Evolutionary conservation across 2,113 vertebrate genomes (phyloP), one percentile per base, ranked within the genome.

Genomic region (Boulengeromyrus knoepffleri): DNA sequence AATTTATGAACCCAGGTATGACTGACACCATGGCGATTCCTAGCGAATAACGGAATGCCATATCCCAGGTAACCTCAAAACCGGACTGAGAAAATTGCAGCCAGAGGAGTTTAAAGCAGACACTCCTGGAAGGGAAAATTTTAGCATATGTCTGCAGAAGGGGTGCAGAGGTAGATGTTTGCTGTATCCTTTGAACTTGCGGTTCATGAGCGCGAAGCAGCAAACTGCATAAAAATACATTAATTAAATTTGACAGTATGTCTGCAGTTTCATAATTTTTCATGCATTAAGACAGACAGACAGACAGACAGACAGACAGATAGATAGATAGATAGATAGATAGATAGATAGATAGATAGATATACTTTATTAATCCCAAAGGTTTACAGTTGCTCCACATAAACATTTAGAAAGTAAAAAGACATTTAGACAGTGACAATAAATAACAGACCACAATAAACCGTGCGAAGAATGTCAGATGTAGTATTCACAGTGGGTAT

Each of bases 11-110:
- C 15, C 24, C 17, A 27, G 47, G 36, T 39, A 12, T 90, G 85
- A 74, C 36, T 90, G 85, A 90, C 85, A 90, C 27, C 15, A 31
- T 45, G 46, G 83, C 62, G 8, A 50, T 74, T 90, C 88, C 66
- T 36, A 21, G 10, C 92, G 70, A 89, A 36, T 91, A 50, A 52
- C 5, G 27, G 31, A 70, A 49, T 27, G 46, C 31, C 70, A 31
- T 85, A 47, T 86, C 47, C 47, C 1, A 0, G 24, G 21, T 86
- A 86, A 86, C 46, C 84, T 27, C 19, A 49, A 27, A 45, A n/a
- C 7, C 21, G 45, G 84, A n/a, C 45, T 13, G 84, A 49, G 84
- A 13, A 86, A 47, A 49, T 86, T n/a, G 84, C 24, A 49, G 83
- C 83, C 45, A 85, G 80, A 31, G 80, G 19, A 84, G 17, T 46